Evolutionary conservation across 1,140 invertebrate species (phyloP).

Genomic region (Heliconius hermathena): DNA sequence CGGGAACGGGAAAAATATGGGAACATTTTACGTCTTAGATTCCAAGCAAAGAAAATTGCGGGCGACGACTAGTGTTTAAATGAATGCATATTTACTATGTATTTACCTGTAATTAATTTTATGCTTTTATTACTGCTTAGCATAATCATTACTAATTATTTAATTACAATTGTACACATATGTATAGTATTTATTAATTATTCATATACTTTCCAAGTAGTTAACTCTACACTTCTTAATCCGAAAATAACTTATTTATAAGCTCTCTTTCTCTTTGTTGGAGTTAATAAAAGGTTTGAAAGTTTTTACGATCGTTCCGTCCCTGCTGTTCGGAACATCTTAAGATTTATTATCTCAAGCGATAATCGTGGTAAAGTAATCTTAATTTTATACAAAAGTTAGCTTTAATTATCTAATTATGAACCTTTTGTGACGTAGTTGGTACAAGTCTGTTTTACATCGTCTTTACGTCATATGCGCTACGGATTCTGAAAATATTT

Average conservation of each 20-base stretch:
- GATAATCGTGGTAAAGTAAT: neutral
- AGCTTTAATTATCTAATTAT: neutral
- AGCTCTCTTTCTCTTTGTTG: neutral
- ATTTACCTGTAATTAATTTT: too few species aligned
- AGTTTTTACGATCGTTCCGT: constrained; percentile 32
- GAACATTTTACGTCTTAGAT: too few species aligned
- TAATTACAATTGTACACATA: neutral
- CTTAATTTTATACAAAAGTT: neutral
- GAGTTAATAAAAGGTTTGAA: constrained; percentile 14
- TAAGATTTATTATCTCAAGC: constrained; percentile 16
- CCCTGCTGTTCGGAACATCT: neutral
- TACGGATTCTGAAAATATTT: too few species aligned
- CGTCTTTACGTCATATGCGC: too few species aligned
- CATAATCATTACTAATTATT: too few species aligned
- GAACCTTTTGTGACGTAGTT: neutral
- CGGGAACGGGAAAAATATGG: too few species aligned
- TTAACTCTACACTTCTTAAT: neutral
- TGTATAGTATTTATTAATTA: neutral
- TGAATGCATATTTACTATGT: too few species aligned
- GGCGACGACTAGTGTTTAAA: too few species aligned
- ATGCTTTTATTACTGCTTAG: too few species aligned
- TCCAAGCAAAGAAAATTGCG: too few species aligned
- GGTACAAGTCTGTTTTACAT: neutral
- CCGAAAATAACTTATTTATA: constrained; percentile 14
- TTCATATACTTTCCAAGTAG: neutral